Percentiles rank a stretch among this genome's conserved stretches.
phyloP scores from a whole-genome alignment of 1,140 invertebrate genomes.

The Ips nitidus region DNA sequence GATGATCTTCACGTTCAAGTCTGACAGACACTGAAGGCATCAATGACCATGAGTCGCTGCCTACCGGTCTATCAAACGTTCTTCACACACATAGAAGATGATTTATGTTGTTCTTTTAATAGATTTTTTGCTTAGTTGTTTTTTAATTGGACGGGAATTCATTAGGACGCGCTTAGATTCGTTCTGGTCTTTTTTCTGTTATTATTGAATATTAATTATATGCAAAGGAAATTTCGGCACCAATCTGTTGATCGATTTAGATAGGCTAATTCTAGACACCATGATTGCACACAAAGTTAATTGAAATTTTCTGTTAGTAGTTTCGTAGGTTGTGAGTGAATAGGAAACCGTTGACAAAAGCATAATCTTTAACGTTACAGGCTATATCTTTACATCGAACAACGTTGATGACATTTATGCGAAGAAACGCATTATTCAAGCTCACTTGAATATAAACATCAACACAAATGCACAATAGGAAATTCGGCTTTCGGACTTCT shows the following conservation, averaged over 20 bases:
- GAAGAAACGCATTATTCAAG: conserved; percentile 31
- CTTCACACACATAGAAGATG: conserved; percentile 30
- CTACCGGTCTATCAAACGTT: conserved; percentile 28
- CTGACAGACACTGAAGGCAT: conserved; percentile 34
- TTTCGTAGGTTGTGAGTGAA: not conserved
- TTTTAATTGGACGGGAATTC: conserved; percentile 28
- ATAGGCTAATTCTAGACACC: not conserved
- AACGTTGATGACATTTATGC: conserved; percentile 30
- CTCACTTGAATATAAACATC: conserved; percentile 39
- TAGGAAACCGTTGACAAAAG: conserved; percentile 1
- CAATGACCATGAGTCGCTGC: conserved; percentile 29
- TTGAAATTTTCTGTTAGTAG: too few species aligned
- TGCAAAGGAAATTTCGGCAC: conserved; percentile 25
- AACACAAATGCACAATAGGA: conserved; percentile 25
- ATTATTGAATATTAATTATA: conserved; percentile 23
- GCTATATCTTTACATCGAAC: conserved; percentile 33
- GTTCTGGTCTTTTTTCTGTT: conserved; percentile 4
- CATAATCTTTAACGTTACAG: conserved; percentile 29
- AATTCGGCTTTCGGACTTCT: conserved; percentile 34
- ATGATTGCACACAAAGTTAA: too few species aligned
- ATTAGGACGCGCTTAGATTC: conserved; percentile 20
- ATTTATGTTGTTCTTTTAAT: conserved; percentile 32
- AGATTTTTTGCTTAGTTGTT: conserved; percentile 32
- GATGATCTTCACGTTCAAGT: conserved; percentile 25
- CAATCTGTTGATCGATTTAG: not conserved